Percentiles rank a stretch among this genome's conserved stretches.
Conservation (phyloP, 2,888 invertebrate genomes). For the Deroplatys truncata region DNA sequence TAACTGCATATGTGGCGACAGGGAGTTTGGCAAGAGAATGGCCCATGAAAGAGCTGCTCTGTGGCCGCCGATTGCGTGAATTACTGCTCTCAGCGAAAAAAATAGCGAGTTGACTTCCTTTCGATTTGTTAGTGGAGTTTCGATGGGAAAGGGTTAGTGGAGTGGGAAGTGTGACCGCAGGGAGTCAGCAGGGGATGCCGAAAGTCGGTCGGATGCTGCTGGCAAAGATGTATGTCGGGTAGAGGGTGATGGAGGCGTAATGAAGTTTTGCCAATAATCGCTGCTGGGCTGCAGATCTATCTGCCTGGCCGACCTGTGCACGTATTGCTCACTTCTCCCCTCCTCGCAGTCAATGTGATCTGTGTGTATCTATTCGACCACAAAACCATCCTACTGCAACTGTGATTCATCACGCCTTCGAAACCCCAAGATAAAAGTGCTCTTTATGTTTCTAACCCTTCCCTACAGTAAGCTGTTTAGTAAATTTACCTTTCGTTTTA, state of each 20-base stretch:
- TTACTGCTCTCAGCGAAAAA: background rate
- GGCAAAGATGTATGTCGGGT: constrained; percentile 5
- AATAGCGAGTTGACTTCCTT: background rate
- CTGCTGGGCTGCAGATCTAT: constrained; percentile 1
- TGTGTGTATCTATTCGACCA: background rate
- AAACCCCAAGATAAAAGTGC: background rate
- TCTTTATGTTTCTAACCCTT: background rate
- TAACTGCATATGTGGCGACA: background rate
- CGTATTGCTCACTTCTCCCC: background rate
- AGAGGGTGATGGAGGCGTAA: background rate
- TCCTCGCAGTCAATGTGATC: background rate
- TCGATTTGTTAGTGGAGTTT: background rate
- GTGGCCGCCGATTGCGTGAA: background rate
- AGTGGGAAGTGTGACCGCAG: background rate
- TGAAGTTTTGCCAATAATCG: constrained; percentile 17
- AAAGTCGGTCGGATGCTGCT: background rate
- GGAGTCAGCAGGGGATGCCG: background rate
- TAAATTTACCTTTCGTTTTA: background rate
- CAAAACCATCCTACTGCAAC: background rate
- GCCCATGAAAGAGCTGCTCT: background rate
- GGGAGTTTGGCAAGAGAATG: background rate
- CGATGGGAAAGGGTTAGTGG: background rate
- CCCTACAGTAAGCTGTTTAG: background rate
- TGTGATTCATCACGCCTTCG: background rate
- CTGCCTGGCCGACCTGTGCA: background rate